Evolutionary conservation across 2,113 vertebrate species (phyloP), one percentile per base, ranked within the genome.

Genomic region (Jaculus jaculus): DNA sequence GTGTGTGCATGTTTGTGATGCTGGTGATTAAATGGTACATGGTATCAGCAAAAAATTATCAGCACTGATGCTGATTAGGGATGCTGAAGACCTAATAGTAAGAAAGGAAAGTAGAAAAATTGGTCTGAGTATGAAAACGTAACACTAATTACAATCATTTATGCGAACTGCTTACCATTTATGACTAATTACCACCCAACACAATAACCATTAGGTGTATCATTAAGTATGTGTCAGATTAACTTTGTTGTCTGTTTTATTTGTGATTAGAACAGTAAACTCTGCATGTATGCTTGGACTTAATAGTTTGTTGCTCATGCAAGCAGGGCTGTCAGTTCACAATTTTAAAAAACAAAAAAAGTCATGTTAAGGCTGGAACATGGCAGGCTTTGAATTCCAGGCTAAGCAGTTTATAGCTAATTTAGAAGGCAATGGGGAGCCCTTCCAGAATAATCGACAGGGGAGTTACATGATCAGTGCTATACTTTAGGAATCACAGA

Each of bases 251-350:
- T 96, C 94, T 90, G 94, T 96, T 96, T 95, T 96, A 95, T 97
- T 97, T 97, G 95, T 89, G 92, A 96, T 96, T 94, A 96, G 60
- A 95, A 94, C 93, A 96, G 96, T 96, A 95, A 97, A 96, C 97
- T 96, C 97, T 96, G 97, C 92, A 16, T 97, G 97, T 93, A 94
- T 96, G 95, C 96, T 96, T 32, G 7, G 34, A 21, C 81, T 96
- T 97, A 97, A 97, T 97, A 94, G 95, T 97, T 95, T 91, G 97
- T 95, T 96, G 97, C 93, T 97, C 97, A 97, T 97, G 97, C 97
- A 97, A 95, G 94, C 94, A 95, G 84, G 58, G 92, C 90, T 97
- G 96, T 95, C 95, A 86, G 93, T 75, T 95, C 90, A 85, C 71
- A 87, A 96, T 96, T 86, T 82, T 74, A 86, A 92, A 84, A 89